These are phyloP conservation scores for Peromyscus melanophrys DNA, from an alignment of 2,797 vertebrate species.

Conservation along the genomic window DNA sequence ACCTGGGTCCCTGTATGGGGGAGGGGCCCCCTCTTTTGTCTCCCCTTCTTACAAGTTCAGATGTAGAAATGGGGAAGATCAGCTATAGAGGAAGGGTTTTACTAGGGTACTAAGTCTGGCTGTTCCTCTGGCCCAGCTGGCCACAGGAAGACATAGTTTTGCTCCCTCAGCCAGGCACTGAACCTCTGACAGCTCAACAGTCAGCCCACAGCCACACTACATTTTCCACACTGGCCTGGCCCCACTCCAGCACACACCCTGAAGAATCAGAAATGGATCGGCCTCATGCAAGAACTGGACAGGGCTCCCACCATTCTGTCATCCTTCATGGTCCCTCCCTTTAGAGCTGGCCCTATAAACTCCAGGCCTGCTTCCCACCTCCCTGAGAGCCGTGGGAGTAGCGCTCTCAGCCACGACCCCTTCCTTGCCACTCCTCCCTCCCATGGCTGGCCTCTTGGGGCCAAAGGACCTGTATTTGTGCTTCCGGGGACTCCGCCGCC, in stretches of 20 bases:
- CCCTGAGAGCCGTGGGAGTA: not conserved
- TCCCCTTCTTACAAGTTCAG: not conserved
- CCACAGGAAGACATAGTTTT: not conserved
- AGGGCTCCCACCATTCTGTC: not conserved
- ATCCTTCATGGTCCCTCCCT: not conserved
- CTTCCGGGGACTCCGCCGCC: slow-evolving; percentile 97
- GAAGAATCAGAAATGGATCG: not conserved
- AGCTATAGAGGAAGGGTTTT: not conserved
- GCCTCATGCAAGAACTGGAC: not conserved
- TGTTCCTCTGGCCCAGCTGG: not conserved
- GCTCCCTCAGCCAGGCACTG: not conserved
- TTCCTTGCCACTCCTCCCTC: slow-evolving; percentile 25
- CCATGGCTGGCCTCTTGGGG: slow-evolving; percentile 50
- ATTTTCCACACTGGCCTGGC: not conserved
- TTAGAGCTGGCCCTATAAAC: not conserved
- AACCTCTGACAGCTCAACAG: not conserved
- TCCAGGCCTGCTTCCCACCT: slow-evolving; percentile 9
- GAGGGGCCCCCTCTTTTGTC: not conserved
- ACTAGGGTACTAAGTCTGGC: not conserved
- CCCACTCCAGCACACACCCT: not conserved
- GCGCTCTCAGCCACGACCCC: not conserved
- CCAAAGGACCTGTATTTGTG: slow-evolving; percentile 97
- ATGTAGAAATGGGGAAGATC: not conserved
- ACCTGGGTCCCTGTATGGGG: not conserved
- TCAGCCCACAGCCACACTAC: not conserved